A percentile compares a stretch with the other conserved stretches of the same genome.
Conservation (phyloP, 1,140 invertebrate genomes). For the Oedothorax gibbosus region DNA sequence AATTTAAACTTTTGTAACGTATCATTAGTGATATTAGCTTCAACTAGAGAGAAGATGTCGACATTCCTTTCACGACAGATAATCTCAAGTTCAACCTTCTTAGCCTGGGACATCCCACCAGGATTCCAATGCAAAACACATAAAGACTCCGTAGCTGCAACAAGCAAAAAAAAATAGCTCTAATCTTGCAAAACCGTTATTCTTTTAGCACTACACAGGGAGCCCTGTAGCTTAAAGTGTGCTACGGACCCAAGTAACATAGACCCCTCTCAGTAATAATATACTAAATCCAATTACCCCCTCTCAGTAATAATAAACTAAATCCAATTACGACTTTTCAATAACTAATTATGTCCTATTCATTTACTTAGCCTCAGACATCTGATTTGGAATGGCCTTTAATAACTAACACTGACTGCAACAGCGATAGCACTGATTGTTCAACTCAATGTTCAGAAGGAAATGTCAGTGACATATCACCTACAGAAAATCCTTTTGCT, state of each 20-base stretch:
- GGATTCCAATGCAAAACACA: no score
- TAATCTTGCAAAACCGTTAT: no score
- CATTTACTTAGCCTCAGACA: conserved; percentile 65
- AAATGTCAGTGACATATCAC: conserved; percentile 65
- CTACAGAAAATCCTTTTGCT: conserved; percentile 75
- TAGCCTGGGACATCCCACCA: no score
- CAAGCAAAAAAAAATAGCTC: no score
- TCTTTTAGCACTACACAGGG: no score
- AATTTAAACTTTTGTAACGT: conserved; percentile 28
- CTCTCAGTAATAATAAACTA: no score
- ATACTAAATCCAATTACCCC: no score
- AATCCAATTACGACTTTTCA: background rate
- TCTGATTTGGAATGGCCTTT: conserved; percentile 81
- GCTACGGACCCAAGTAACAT: no score
- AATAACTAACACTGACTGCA: conserved; percentile 88
- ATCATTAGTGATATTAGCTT: conserved; percentile 27
- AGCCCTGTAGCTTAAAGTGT: no score
- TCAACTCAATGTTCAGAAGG: conserved; percentile 65
- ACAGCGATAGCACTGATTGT: conserved; percentile 72
- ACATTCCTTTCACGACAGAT: conserved; percentile 28
- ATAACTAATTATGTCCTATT: background rate
- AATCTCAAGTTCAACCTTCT: conserved; percentile 38
- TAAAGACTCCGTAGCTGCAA: no score
- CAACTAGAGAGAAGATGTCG: conserved; percentile 26
- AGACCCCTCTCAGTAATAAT: no score